Evolutionary conservation across 2,113 vertebrate genomes (phyloP), one percentile per base, ranked within the genome.

Genomic region (Tretioscincus oriximinensis): DNA sequence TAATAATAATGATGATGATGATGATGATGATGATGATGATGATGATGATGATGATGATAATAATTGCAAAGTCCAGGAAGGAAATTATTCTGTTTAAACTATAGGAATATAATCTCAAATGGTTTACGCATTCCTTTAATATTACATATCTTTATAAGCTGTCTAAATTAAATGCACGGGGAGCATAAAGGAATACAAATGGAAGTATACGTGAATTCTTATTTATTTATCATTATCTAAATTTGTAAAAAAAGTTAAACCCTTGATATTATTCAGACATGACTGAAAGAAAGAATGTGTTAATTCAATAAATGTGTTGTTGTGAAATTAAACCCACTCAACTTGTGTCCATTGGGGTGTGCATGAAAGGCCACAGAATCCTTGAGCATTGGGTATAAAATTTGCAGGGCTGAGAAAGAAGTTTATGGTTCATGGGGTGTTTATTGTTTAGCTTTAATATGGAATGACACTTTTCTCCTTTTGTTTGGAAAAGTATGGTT

Each of bases 281-380:
- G 81, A 89, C 20, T 49, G 67, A 89, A 92, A 93, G 80, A 89
- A 93, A 92, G 91, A 77, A 93, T 92, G 84, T 92, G 85, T 87
- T 95, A 92, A 95, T 94, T 92, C 90, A 92, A 91, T 89, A 93
- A 94, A 90, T 86, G 80, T 88, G 83, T 90, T 54, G 11, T 78
- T 74, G 61, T 87, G 88, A 92, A 93, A 88, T 85, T 82, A 85
- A 93, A 91, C 86, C 81, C 73, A 83, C 76, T 66, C 84, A 84
- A 90, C 54, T 85, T 64, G 86, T 82, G 80, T 87, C 92, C 90
- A 86, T 84, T 88, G 84, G 67, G 71, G 58, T 26, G 75, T 29
- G 49, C 73, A 86, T 88, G 78, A 41, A 51, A 79, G 82, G 76
- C 85, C 90, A 76, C 78, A 80, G 89, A 90, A 26, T 88, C 87